Evolutionary conservation across 2,113 vertebrate genomes (phyloP).

Genomic region (Pogona vitticeps): DNA sequence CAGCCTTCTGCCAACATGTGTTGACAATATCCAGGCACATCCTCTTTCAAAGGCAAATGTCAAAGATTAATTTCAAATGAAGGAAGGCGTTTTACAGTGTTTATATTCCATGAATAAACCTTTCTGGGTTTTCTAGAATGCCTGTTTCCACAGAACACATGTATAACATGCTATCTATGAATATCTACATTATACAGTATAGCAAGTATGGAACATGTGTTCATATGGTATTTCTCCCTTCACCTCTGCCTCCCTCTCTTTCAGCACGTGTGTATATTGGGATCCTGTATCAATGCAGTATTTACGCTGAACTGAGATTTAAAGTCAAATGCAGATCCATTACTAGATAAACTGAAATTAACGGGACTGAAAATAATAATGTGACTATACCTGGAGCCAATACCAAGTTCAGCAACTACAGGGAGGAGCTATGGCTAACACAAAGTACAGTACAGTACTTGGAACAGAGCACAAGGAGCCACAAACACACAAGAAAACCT

Average conservation of each 20-base stretch:
- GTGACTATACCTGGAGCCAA: too few species aligned
- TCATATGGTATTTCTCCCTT: too few species aligned
- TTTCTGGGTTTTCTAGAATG: slow-evolving; percentile 25
- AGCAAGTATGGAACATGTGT: too few species aligned
- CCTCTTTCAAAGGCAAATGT: slow-evolving; percentile 56
- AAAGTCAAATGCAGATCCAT: too few species aligned
- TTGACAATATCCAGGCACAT: slow-evolving; percentile 31
- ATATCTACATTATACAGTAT: neutral
- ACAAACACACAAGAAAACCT: too few species aligned
- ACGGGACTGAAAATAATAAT: too few species aligned
- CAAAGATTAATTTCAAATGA: slow-evolving; percentile 54
- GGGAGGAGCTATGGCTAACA: too few species aligned
- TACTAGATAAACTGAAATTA: too few species aligned
- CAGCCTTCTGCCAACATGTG: slow-evolving; percentile 42
- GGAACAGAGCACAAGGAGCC: too few species aligned
- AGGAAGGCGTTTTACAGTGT: slow-evolving; percentile 46
- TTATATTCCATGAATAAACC: slow-evolving; percentile 24
- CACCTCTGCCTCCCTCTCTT: neutral
- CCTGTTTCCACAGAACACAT: neutral
- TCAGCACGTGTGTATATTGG: neutral
- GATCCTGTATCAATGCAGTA: neutral
- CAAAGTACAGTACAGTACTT: too few species aligned
- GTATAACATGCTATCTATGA: neutral
- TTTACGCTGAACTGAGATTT: too few species aligned
- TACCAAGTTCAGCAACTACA: too few species aligned